Evolutionary conservation across 2,113 vertebrate genomes (phyloP), one percentile per base, ranked within the genome.

Genomic region (Trichechus manatus): DNA sequence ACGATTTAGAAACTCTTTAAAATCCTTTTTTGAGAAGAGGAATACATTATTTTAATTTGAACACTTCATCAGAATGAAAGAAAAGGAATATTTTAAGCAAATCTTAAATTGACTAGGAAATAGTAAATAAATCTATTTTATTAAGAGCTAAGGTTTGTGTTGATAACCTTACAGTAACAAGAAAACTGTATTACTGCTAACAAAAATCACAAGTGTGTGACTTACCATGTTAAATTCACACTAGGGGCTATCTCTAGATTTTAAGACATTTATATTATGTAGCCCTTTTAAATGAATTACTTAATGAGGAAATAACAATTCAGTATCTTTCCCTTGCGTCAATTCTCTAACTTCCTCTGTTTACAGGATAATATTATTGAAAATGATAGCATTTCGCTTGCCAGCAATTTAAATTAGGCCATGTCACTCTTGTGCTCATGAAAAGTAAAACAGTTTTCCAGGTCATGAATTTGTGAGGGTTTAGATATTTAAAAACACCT

Each of bases 261-360:
- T 29, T 42, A 64, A 89, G 91, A 87, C 6, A 89, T 44, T 8
- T 87, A 33, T 39, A 61, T 4, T 47, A 5, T 9, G 39, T 20
- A 61, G 74, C 2, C 1, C 17, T 75, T n/a, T 27, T 61, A 83
- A 61, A 47, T 74, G 29, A 96, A 94, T 87, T 19, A n/a, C n/a
- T 82, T 68, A 33, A 82, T 64, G 61, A 80, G 70, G 63, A 94
- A 90, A 44, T 81, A 93, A 82, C 39, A 96, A 75, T 39, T 89
- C 63, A 53, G 29, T 39, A 15, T 66, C 59, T 36, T 77, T 91
- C 75, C 50, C 93, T 92, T 64, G 74, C 14, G 64, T 74, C 39
- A 96, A 44, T 94, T 70, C 77, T 61, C 20, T 39, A 91, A 79
- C 92, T 97, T 96, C 93, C 77, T 61, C 79, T 95, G 87, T 92